Base-by-base conservation (phyloP, 2,888 invertebrate species). In the Beris chalybata region DNA sequence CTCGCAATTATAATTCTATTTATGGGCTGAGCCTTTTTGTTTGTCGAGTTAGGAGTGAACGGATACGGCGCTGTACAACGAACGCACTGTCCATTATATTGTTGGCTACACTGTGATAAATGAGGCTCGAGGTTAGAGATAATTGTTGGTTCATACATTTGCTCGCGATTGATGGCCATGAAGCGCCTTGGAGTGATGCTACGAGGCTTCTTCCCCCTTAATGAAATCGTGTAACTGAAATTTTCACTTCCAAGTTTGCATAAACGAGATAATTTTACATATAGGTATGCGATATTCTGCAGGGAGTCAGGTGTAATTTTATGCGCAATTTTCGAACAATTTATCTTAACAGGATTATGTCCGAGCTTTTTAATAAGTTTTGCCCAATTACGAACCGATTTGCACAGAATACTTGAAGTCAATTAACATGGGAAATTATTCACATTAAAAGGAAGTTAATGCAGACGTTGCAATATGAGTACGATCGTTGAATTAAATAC, bases 1-100 rank as follows among this genome's bases (percentile, higher is more conserved):
- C 64, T 71, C 70, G 72, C 73, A 74, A 75, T 74, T 75, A 74
- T 72, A 74, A 74, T 74, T 75, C 74, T 75, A 74, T 75, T 75
- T 74, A 73, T 73, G 74, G 72, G 69, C 52, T 64, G 65, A 65
- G 43, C 68, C 65, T 48, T 64, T 64, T 64, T 56, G 31, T 64
- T 55, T 32, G 31, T 22, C 32, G 15, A 31, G 54, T 31, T 31
- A 54, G 13, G 30, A n/a, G 9, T 29, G 53, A 29, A 3, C 11
- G n/a, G 12, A 22, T 5, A 38, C 38, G 38, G 38, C 38, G 38
- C 30, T n/a, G 32, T 11, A 15, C 56, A 11, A 6, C 12, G 13
- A 32, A 31, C 38, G 52, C 61, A 61, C 12, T 52, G 38, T 43
- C 38, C 61, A 61, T 61, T 61, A 61, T 61, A 61, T 61, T 61